A percentile compares a stretch with the other conserved stretches of the same genome.
Conservation (phyloP, 2,888 invertebrate species). For the Cynaeus angustus region DNA sequence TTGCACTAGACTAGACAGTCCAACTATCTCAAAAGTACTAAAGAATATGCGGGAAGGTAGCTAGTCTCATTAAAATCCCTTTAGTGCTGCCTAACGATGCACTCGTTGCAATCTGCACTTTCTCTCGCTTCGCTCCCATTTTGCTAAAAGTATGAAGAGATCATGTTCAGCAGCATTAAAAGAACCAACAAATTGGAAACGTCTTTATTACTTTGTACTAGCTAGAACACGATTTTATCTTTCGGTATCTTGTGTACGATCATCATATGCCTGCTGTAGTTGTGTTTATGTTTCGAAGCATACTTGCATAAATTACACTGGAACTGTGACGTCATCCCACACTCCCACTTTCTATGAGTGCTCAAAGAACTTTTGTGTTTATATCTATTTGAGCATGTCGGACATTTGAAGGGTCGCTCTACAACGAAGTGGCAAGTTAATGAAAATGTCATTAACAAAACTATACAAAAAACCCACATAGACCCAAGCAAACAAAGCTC, state of each 20-base stretch:
- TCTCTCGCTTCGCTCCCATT: too few species aligned
- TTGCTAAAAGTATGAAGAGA: too few species aligned
- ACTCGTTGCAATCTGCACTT: too few species aligned
- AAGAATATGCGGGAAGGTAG: too few species aligned
- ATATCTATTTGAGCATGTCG: conserved; percentile 50
- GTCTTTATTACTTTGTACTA: too few species aligned
- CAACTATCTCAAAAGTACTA: too few species aligned
- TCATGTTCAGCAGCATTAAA: too few species aligned
- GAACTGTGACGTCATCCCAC: conserved; percentile 55
- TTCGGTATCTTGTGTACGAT: conserved; percentile 18
- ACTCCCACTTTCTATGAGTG: conserved; percentile 59
- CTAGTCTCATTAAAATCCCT: too few species aligned
- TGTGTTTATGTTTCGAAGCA: conserved; percentile 56
- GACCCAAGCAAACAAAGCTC: too few species aligned
- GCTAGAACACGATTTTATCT: not conserved
- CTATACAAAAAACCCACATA: not conserved
- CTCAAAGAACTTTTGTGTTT: conserved; percentile 60
- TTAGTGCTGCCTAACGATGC: too few species aligned
- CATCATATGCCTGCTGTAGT: conserved; percentile 50
- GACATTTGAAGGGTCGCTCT: conserved; percentile 42
- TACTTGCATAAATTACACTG: conserved; percentile 54
- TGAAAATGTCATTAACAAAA: not conserved
- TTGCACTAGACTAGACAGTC: too few species aligned
- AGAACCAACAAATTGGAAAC: too few species aligned
- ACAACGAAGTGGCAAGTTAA: conserved; percentile 6